Evolutionary conservation across 53 echinoderm and acorn worm genomes (phyloP).

Genomic region (Pentamera pediparva): DNA sequence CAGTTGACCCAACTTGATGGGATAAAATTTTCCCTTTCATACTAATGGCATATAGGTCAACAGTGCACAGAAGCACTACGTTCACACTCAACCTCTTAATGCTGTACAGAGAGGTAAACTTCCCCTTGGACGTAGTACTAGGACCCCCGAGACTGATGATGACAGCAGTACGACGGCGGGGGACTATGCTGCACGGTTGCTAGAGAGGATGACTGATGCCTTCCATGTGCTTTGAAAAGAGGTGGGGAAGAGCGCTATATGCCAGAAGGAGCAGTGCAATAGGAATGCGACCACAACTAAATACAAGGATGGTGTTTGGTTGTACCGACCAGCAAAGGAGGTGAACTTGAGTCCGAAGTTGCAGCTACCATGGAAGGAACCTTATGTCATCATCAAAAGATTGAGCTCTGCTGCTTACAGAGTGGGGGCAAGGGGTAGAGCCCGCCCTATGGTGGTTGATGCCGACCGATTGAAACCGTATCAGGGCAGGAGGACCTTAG

Average conservation of each 20-base stretch:
- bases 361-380: slow-evolving; percentile 21
- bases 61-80: too few species aligned
- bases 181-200: slow-evolving; percentile 1
- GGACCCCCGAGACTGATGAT: background rate
- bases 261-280: slow-evolving; percentile 33
- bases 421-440: slow-evolving; percentile 1
- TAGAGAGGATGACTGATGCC: background rate
- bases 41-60: too few species aligned
- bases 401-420: slow-evolving; percentile 26
- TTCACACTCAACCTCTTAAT: slow-evolving; percentile 6
- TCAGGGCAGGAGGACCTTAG: background rate
- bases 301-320: slow-evolving; percentile 37
- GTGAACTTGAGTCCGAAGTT: slow-evolving; percentile 38
- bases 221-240: background rate
- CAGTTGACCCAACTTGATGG: too few species aligned
- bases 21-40: too few species aligned
- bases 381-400: slow-evolving; percentile 14
- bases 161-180: background rate
- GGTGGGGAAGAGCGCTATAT: background rate
- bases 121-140: slow-evolving; percentile 24
- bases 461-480: background rate
- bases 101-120: slow-evolving; percentile 22
- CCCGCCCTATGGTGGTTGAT: slow-evolving; percentile 12
- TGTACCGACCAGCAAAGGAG: slow-evolving; percentile 9
- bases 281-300: background rate